Evolutionary conservation across 1,140 invertebrate genomes (phyloP).

Genomic region (Sipha flava): DNA sequence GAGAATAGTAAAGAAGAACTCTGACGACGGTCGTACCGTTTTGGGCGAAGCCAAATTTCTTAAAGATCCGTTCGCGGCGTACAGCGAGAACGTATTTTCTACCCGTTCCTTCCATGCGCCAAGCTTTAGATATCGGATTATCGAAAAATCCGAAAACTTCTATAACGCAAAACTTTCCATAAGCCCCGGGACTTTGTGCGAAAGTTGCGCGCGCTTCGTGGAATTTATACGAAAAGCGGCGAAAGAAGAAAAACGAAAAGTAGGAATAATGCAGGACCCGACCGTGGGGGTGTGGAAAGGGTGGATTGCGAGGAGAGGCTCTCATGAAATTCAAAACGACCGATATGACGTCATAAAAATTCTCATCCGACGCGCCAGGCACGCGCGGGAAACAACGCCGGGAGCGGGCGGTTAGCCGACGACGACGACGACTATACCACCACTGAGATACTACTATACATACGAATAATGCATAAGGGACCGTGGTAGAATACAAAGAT

Average conservation of each 20-base stretch:
- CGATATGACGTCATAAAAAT: constrained; percentile 21
- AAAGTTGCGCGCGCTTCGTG: neutral
- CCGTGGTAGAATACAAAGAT: constrained; percentile 8
- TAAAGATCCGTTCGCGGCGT: neutral
- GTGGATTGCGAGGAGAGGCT: neutral
- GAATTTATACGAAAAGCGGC: neutral
- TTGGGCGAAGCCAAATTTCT: neutral
- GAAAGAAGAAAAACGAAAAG: neutral
- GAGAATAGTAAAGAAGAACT: neutral
- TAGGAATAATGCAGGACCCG: too few species aligned
- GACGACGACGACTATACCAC: neutral
- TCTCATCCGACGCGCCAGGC: neutral
- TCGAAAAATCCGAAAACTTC: constrained; percentile 25
- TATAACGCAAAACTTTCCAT: constrained; percentile 15
- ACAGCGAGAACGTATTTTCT: neutral
- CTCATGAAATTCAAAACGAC: constrained; percentile 24
- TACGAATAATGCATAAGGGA: constrained; percentile 19
- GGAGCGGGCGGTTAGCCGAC: neutral
- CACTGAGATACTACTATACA: neutral
- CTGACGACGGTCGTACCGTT: neutral
- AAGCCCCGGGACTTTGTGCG: constrained; percentile 13
- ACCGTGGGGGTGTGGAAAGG: neutral
- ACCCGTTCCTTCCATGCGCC: neutral
- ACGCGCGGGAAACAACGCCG: neutral
- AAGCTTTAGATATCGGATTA: constrained; percentile 14